Evolutionary conservation across 1,140 invertebrate species (phyloP).

Genomic region (Cydia pomonella): DNA sequence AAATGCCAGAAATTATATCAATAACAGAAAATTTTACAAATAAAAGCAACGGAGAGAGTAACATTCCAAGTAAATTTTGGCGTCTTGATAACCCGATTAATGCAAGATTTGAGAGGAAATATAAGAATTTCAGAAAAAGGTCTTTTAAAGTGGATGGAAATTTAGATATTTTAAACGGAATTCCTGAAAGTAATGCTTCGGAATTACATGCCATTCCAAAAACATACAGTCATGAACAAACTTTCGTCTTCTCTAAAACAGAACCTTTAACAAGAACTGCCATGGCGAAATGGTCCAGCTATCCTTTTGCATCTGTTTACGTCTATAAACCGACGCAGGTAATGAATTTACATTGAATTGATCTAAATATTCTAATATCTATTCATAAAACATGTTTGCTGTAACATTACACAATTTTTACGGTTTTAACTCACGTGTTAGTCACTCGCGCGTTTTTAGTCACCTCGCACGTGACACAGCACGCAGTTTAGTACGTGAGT

Average conservation of each 20-base stretch:
- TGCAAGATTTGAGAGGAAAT: background rate
- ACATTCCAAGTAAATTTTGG: background rate
- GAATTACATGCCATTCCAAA: background rate
- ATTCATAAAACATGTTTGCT: too few species aligned
- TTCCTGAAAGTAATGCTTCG: background rate
- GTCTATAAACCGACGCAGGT: slow-evolving; percentile 65
- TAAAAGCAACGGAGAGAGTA: background rate
- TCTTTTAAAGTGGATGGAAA: background rate
- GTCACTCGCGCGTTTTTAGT: too few species aligned
- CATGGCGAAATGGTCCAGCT: slow-evolving; percentile 52
- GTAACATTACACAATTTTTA: too few species aligned
- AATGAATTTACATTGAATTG: slow-evolving; percentile 17
- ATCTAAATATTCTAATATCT: too few species aligned
- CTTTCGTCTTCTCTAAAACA: background rate
- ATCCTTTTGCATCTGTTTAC: slow-evolving; percentile 64
- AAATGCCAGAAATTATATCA: too few species aligned
- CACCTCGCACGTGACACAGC: too few species aligned
- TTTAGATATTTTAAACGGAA: background rate
- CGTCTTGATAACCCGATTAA: background rate
- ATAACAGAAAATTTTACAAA: background rate
- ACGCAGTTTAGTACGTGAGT: too few species aligned
- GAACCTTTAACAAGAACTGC: background rate
- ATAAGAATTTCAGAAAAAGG: background rate
- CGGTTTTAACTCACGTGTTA: too few species aligned
- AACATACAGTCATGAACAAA: background rate